Evolutionary conservation across 2,113 vertebrate species (phyloP), one percentile per base, ranked within the genome.

Genomic region (Embiotoca jacksoni): DNA sequence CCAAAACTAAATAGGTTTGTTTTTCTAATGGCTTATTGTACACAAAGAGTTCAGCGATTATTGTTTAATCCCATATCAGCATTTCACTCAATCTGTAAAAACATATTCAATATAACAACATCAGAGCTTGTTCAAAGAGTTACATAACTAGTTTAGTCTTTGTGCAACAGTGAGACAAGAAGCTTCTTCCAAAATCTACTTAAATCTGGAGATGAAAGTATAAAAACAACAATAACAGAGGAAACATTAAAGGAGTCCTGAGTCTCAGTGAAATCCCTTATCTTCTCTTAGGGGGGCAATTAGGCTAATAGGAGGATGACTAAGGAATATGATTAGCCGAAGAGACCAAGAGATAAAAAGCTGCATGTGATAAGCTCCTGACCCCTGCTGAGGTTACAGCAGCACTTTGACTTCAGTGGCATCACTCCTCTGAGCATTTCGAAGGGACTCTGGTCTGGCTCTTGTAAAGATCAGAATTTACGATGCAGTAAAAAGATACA

Each of bases 261-360:
- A 44, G 44, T 84, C 64, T 72, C n/a, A 7, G 41, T 64, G 35
- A 81, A 76, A 80, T 55, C 57, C 50, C 54, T 44, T 39, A 63
- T 89, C 64, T 74, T 69, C 58, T 81, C 41, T 72, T 53, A 2
- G 14, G 56, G 46, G 70, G 60, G 74, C 60, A 88, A 82, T 90
- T 86, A 86, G 79, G 58, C 77, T 84, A 84, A 89, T 75, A 78
- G 76, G 67, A 63, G 59, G 14, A 85, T 72, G 79, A 86, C 83
- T 86, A 72, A 78, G 70, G 72, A 88, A 83, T 79, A 78, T 83
- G 80, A 92, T 89, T 72, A 85, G 36, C 56, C 39, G 39, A 76
- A 73, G 57, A 84, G 46, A 78, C 69, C 6, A 49, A 71, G 66
- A 68, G 55, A 82, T 83, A 71, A 84, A 81, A 65, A 78, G 65